A percentile compares a stretch with the other conserved stretches of the same genome.
phyloP scores from a whole-genome alignment of 2,113 vertebrate genomes.

The Oncorhynchus clarkii region DNA sequence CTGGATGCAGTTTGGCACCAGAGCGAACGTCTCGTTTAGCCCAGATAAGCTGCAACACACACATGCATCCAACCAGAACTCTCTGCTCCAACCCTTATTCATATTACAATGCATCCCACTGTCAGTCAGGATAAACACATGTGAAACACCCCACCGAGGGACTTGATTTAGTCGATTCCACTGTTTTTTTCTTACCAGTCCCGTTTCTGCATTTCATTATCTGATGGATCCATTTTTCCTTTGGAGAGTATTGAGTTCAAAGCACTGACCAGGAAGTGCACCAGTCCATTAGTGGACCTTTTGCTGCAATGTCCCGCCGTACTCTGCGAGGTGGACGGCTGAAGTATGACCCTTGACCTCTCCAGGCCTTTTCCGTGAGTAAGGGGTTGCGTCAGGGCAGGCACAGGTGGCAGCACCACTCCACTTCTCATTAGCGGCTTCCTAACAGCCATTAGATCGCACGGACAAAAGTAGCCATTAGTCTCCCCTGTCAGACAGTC shows the following conservation, averaged over 20 bases:
- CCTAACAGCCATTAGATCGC: not conserved
- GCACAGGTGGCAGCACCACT: not conserved
- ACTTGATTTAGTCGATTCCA: not conserved
- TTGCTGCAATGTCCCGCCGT: not conserved
- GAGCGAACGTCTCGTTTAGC: slow-evolving; percentile 5
- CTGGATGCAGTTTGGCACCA: slow-evolving; percentile 47
- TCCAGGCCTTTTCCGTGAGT: not conserved
- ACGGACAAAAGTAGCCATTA: slow-evolving; percentile 39
- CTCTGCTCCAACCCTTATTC: too few relatives aligned
- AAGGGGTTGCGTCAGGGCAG: not conserved
- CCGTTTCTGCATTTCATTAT: not conserved
- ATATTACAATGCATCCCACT: too few relatives aligned
- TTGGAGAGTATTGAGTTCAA: not conserved
- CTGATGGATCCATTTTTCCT: not conserved
- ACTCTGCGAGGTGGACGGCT: too few relatives aligned
- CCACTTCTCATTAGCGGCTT: not conserved
- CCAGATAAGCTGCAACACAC: slow-evolving; percentile 31
- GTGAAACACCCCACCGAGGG: not conserved
- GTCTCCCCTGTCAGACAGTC: slow-evolving; percentile 34
- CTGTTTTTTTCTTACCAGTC: not conserved
- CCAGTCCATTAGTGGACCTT: not conserved
- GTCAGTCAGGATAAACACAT: not conserved
- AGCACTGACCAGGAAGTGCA: not conserved
- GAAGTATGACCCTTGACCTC: not conserved
- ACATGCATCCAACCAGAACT: not conserved